Evolutionary conservation across 2,113 vertebrate species (phyloP), one percentile per base, ranked within the genome.

Genomic region (Apteryx owenii): DNA sequence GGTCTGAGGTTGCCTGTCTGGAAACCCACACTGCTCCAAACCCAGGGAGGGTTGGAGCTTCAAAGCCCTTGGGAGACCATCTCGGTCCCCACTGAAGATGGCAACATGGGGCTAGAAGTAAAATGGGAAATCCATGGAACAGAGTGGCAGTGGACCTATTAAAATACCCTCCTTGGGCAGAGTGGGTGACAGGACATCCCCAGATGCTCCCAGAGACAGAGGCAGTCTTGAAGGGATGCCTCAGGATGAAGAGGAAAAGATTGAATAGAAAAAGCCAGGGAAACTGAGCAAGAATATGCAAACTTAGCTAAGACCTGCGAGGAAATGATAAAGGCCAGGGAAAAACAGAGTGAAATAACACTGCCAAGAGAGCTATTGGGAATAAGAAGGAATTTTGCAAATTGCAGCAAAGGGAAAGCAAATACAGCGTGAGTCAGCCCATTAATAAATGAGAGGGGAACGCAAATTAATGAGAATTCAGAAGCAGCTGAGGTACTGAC

Each of bases 301-400:
- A 95, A 94, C 91, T 97, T 91, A 96, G 96, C 91, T 95, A 77
- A 90, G 94, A 91, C 42, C 81, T 94, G 93, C 84, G 94, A 95
- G 94, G 94, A 94, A 95, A 95, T 95, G 12, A 96, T 91, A 95
- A 92, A 95, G 81, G 79, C 95, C 89, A 94, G 96, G 82, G 93
- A 83, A 93, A 97, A 97, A 69, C 78, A 83, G 85, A 94, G 96
- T 92, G 92, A 95, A 97, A 89, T 94, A 95, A 93, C 82, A 82
- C 94, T 97, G 93, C 93, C 96, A 97, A 95, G 94, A 95, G 83
- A 81, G 50, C 97, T 95, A 88, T 76, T 91, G 97, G 96, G 96
- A 97, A 96, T 97, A 93, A 87, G 87, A 97, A 96, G 79, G 97
- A 97, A 97, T 97, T 96, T 89, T 93, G 89, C 87, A 95, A 95